Evolutionary conservation across 1,140 invertebrate genomes (phyloP), one percentile per base, ranked within the genome.

Genomic region (Tyrophagus putrescentiae): DNA sequence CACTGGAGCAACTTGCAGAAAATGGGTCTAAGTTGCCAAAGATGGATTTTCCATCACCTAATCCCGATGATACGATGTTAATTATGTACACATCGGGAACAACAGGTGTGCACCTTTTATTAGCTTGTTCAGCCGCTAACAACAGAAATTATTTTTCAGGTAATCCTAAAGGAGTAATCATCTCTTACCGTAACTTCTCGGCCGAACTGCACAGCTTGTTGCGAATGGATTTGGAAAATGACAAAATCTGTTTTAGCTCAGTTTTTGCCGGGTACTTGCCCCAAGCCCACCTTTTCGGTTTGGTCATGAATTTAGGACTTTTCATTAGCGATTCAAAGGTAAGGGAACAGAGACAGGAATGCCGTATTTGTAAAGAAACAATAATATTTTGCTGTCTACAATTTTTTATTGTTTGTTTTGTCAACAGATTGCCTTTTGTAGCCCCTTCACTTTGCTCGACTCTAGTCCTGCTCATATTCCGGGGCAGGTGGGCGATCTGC

Each of bases 211-310:
- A 88, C 67, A 83, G 87, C 3, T 95, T 92, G 71, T 82, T 82
- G 32, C 83, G 89, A 68, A 80, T 82, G 41, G 82, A 90, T 21
- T 66, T 68, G 52, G 57, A 68, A 33, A n/a, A 53, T 28, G 21
- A 76, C 7, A 67, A 66, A 63, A 65, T 65, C 3, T 41, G 29
- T 7, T 52, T 13, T 7, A 65, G 79, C 0, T 78, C 98, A 70
- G 75, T 86, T 13, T 87, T 95, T 66, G 84, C 98, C 70, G 94
- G 87, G 31, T 99, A 95, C 73, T 76, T 99, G 60, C 95, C 95
- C 3, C 75, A 98, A 50, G 95, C 95, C 41, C 95, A 99, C 75
- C 93, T 98, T 1, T 85, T 97, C 66, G 95, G 98, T 74, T 76
- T 98, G 29, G 45, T 52, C n/a, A 50, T 54, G 34, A 60, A 63